Percentiles rank a stretch among this genome's conserved stretches.
Conservation (phyloP, 1,140 invertebrate genomes). For the Proales similis region DNA sequence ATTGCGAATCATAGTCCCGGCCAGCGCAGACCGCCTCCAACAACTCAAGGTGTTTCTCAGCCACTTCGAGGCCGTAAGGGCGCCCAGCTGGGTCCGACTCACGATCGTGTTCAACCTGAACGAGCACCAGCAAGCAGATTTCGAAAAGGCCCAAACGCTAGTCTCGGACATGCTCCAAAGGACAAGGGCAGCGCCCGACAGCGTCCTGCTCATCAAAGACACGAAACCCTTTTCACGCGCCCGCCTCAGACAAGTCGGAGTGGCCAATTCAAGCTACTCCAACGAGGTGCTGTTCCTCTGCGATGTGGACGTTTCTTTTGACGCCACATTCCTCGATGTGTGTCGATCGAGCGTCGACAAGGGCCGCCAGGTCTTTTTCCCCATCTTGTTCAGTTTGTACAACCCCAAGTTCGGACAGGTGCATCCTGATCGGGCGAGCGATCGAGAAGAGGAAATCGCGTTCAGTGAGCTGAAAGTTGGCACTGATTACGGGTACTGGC, state of each 20-base stretch:
- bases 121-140: too few relatives aligned
- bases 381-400: constrained; percentile 95
- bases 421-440: constrained; percentile 47
- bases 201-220: too few relatives aligned
- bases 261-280: background rate
- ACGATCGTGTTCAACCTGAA: too few relatives aligned
- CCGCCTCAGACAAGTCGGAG: background rate
- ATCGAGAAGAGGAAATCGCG: constrained; percentile 16
- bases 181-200: too few relatives aligned
- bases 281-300: constrained; percentile 64
- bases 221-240: too few relatives aligned
- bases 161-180: too few relatives aligned
- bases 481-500: constrained; percentile 72
- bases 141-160: too few relatives aligned
- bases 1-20: too few relatives aligned
- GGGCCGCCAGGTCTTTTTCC: constrained; percentile 77
- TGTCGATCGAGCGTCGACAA: constrained; percentile 60
- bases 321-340: constrained; percentile 66
- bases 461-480: constrained; percentile 62
- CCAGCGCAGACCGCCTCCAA: too few relatives aligned
- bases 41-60: too few relatives aligned
- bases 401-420: constrained; percentile 59
- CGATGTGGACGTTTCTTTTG: constrained; percentile 73
- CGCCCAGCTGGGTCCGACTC: too few relatives aligned
- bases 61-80: too few relatives aligned